Evolutionary conservation across 2,797 vertebrate species (phyloP).

Genomic region (Lutjanus argentimaculatus): DNA sequence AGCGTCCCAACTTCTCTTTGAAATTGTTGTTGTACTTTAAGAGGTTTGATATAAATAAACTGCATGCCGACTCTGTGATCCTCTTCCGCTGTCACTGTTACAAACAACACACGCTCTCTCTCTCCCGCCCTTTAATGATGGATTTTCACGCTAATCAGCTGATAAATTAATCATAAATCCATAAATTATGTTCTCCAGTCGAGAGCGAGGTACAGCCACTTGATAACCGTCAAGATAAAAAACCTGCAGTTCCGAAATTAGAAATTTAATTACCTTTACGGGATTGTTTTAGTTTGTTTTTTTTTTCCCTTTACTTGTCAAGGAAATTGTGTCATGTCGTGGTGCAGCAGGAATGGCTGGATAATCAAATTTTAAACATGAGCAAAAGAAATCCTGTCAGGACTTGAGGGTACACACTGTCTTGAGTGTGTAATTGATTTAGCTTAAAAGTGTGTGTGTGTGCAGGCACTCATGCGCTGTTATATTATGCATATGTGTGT

Average conservation of each 20-base stretch:
- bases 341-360: slow-evolving; percentile 29
- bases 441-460: slow-evolving; percentile 48
- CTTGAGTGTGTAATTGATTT: slow-evolving; percentile 72
- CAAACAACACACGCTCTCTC: slow-evolving; percentile 16
- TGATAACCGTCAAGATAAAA: slow-evolving; percentile 63
- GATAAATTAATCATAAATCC: slow-evolving; percentile 70
- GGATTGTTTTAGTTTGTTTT: slow-evolving; percentile 42
- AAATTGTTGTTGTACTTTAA: background rate
- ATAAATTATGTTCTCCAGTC: slow-evolving; percentile 65
- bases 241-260: slow-evolving; percentile 57
- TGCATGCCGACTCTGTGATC: background rate
- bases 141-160: slow-evolving; percentile 61
- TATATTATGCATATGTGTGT: slow-evolving; percentile 50
- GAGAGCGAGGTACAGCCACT: slow-evolving; percentile 49
- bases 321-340: slow-evolving; percentile 57
- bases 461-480: background rate
- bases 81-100: slow-evolving; percentile 6
- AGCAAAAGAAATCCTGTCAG: slow-evolving; percentile 69
- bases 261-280: slow-evolving; percentile 68
- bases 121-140: slow-evolving; percentile 40
- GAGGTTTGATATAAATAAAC: slow-evolving; percentile 24
- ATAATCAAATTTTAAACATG: slow-evolving; percentile 75
- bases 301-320: slow-evolving; percentile 30
- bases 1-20: too few relatives aligned
- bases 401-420: slow-evolving; percentile 59